These are phyloP conservation scores for Drosophila limbata DNA, from an alignment of 2,888 invertebrate genomes.

Conservation along the genomic window DNA sequence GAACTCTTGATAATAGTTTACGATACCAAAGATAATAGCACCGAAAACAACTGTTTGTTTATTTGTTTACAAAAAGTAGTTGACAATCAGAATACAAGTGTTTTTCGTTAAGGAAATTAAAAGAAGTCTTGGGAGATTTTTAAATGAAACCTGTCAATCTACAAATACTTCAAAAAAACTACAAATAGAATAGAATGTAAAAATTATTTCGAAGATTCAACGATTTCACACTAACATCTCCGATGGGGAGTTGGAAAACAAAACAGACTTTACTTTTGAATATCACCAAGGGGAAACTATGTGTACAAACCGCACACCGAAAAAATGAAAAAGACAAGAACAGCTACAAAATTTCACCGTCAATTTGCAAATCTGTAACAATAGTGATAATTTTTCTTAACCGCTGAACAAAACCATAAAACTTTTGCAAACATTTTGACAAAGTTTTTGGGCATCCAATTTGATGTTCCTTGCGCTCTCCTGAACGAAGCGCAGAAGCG, in stretches of 20 bases:
- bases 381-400: constrained; percentile 76
- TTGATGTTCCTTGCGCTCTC: constrained; percentile 43
- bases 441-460: constrained; percentile 61
- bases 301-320: not conserved
- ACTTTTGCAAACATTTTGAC: constrained; percentile 67
- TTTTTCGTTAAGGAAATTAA: constrained; percentile 14
- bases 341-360: constrained; percentile 48
- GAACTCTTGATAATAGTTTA: not conserved
- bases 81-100: constrained; percentile 1
- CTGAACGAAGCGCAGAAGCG: constrained; percentile 21
- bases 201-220: not conserved
- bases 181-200: not conserved
- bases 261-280: constrained; percentile 6
- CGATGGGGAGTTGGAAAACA: not conserved
- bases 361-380: constrained; percentile 68
- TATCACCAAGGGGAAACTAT: not conserved
- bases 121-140: not conserved
- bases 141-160: not conserved
- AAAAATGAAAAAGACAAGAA: constrained; percentile 11
- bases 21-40: constrained; percentile 2
- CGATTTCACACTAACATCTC: not conserved
- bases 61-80: constrained; percentile 4
- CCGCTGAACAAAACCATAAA: constrained; percentile 40
- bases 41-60: not conserved
- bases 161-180: not conserved